phyloP scores from a whole-genome alignment of 2,888 invertebrate species.

The Drosophila villosipedis region DNA sequence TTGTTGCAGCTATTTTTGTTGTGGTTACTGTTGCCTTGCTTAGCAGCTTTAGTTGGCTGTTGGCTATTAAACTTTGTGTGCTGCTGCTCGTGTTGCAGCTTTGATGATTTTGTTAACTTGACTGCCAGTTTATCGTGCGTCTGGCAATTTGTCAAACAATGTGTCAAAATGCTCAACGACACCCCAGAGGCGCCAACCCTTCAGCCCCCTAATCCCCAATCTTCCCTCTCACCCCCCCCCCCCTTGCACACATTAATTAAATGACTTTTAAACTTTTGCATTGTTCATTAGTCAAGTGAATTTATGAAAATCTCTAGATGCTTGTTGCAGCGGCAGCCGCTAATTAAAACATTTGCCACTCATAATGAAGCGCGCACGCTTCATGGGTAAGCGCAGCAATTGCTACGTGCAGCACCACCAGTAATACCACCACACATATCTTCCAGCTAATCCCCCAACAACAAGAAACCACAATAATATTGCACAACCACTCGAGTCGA shows the following conservation, averaged over 20 bases:
- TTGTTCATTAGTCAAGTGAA: slow-evolving; percentile 72
- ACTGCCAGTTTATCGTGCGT: slow-evolving; percentile 60
- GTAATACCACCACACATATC: neutral
- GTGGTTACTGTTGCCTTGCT: slow-evolving; percentile 43
- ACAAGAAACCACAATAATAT: slow-evolving; percentile 10
- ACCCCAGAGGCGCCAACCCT: neutral
- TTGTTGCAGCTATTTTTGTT: slow-evolving; percentile 5
- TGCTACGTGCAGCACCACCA: slow-evolving; percentile 25
- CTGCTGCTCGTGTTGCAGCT: slow-evolving; percentile 46
- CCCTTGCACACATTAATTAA: slow-evolving; percentile 69
- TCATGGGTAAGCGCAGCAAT: slow-evolving; percentile 40
- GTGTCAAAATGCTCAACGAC: slow-evolving; percentile 69
- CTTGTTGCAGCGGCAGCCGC: slow-evolving; percentile 18
- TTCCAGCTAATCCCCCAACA: neutral
- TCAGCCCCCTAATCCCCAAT: neutral
- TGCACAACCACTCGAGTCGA: slow-evolving; percentile 6
- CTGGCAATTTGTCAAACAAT: slow-evolving; percentile 81
- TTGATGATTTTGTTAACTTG: slow-evolving; percentile 75
- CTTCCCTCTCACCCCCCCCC: neutral
- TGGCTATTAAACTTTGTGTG: slow-evolving; percentile 67
- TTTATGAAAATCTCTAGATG: slow-evolving; percentile 62
- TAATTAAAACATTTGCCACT: slow-evolving; percentile 50
- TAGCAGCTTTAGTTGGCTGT: slow-evolving; percentile 65
- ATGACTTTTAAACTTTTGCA: slow-evolving; percentile 66
- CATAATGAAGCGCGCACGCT: slow-evolving; percentile 58